These are phyloP conservation scores for Coregonus suidteri DNA, from an alignment of 2,797 vertebrate genomes.

Conservation along the genomic window DNA sequence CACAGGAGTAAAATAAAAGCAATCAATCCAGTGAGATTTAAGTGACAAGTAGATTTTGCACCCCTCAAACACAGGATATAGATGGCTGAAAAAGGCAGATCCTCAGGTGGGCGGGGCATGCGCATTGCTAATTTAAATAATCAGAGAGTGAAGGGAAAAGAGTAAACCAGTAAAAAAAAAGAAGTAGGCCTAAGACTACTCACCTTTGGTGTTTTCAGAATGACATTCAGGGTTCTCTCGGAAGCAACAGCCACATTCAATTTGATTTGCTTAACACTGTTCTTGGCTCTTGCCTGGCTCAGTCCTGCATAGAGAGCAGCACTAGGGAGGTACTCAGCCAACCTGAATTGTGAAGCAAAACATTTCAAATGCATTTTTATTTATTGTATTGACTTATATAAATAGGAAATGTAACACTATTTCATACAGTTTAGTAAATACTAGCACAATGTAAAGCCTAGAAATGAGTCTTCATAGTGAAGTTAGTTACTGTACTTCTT, in stretches of 20 bases:
- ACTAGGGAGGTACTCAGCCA: constrained; percentile 59
- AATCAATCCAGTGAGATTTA: no score
- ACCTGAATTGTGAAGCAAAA: constrained; percentile 59
- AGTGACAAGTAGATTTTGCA: no score
- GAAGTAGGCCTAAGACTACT: constrained; percentile 33
- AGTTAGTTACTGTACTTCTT: constrained; percentile 63
- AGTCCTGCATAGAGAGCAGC: constrained; percentile 52
- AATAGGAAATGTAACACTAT: neutral
- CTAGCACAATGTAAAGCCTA: no score
- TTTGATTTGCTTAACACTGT: constrained; percentile 59
- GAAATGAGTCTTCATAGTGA: no score
- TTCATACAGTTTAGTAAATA: neutral
- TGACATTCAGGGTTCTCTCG: constrained; percentile 53
- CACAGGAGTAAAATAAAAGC: no score
- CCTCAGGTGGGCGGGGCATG: constrained; percentile 50
- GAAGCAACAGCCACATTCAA: constrained; percentile 57
- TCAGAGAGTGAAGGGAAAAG: neutral
- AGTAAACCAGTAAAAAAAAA: no score
- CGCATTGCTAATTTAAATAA: constrained; percentile 53
- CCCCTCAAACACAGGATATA: no score
- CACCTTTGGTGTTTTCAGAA: constrained; percentile 65
- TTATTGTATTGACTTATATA: constrained; percentile 30
- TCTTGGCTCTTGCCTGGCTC: constrained; percentile 52
- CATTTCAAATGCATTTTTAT: neutral
- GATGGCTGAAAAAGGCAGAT: constrained; percentile 63